phyloP scores from a whole-genome alignment of 2,888 invertebrate genomes.

The Sphaerolaimus hirsutus region DNA sequence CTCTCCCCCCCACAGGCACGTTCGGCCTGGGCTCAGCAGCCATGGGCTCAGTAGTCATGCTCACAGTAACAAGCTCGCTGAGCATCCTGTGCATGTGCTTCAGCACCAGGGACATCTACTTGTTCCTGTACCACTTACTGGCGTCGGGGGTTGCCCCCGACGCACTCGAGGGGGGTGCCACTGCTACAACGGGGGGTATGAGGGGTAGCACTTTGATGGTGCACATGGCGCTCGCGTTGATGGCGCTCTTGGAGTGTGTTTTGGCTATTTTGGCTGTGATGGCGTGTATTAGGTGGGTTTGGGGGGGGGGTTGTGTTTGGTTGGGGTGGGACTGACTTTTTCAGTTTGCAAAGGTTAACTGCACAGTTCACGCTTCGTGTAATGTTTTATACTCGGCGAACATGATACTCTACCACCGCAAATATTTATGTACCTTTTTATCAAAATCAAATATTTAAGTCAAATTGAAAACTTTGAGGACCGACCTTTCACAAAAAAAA shows the following conservation, averaged over 20 bases:
- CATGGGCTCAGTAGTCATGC: background rate
- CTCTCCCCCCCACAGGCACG: background rate
- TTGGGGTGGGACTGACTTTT: background rate
- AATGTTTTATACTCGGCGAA: too few relatives aligned
- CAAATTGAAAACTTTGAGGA: too few relatives aligned
- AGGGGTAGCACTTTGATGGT: background rate
- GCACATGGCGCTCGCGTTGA: background rate
- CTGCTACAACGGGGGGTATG: background rate
- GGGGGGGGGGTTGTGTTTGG: background rate
- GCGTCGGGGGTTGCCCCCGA: background rate
- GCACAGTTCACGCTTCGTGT: too few relatives aligned
- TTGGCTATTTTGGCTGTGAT: background rate
- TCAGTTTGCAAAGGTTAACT: too few relatives aligned
- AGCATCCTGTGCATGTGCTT: background rate
- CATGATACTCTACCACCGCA: too few relatives aligned
- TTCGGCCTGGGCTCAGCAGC: background rate
- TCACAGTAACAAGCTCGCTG: background rate
- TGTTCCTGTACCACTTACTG: conserved; percentile 1
- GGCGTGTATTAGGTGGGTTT: too few relatives aligned
- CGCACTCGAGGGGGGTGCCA: background rate
- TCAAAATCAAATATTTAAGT: too few relatives aligned
- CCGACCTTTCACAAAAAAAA: too few relatives aligned
- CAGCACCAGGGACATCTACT: background rate
- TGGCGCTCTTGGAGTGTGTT: background rate
- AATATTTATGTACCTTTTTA: too few relatives aligned